Evolutionary conservation across 2,888 invertebrate genomes (phyloP).

Genomic region (Eulithis testata): DNA sequence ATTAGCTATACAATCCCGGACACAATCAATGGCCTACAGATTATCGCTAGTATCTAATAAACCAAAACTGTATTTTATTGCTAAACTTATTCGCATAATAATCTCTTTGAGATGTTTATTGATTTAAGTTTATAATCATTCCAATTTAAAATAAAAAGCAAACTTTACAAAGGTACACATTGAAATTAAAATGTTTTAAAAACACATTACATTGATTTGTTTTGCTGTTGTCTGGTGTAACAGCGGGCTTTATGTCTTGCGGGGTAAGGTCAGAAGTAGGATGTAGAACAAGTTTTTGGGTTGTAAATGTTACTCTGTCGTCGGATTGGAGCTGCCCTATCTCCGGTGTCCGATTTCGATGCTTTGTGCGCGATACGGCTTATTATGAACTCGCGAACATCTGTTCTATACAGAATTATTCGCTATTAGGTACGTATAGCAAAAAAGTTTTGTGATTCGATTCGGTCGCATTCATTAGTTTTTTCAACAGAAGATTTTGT

Average conservation of each 20-base stretch:
- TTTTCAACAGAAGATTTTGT: constrained; percentile 47
- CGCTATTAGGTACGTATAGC: constrained; percentile 58
- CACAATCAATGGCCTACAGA: constrained; percentile 55
- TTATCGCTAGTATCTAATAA: constrained; percentile 27
- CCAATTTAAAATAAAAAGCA: constrained; percentile 60
- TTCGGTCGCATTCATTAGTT: constrained; percentile 54
- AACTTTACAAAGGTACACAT: constrained; percentile 72
- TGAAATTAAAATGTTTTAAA: constrained; percentile 78
- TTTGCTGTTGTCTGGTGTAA: constrained; percentile 29
- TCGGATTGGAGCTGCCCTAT: constrained; percentile 74
- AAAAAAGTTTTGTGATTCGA: constrained; percentile 69
- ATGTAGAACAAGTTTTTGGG: constrained; percentile 48
- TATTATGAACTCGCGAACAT: constrained; percentile 82
- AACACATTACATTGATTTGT: constrained; percentile 47
- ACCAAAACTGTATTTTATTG: constrained; percentile 33
- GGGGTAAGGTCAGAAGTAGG: constrained; percentile 51
- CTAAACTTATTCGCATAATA: constrained; percentile 30
- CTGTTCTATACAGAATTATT: constrained; percentile 77
- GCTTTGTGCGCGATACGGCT: constrained; percentile 82
- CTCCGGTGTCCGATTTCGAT: constrained; percentile 83
- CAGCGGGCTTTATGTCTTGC: constrained; percentile 38
- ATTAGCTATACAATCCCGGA: constrained; percentile 63
- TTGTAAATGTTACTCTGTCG: constrained; percentile 62
- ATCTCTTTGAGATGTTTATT: constrained; percentile 37
- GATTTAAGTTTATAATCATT: constrained; percentile 41